Percentiles rank a stretch among this genome's conserved stretches.
These are phyloP conservation scores for Talpa occidentalis DNA, from an alignment of 2,113 vertebrate genomes.

Conservation along the genomic window DNA sequence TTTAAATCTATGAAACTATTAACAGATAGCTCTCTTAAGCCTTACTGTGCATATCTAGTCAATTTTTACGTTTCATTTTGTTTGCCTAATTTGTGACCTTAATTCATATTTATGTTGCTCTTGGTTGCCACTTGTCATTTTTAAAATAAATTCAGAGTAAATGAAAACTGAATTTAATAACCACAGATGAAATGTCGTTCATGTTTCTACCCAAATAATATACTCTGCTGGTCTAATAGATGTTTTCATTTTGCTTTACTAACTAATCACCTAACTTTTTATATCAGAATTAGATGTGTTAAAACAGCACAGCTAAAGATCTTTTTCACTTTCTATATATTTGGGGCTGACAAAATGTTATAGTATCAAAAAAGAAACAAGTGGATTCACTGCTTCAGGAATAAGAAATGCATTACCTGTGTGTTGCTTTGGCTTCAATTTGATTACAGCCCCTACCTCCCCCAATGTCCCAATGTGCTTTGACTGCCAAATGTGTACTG, in stretches of 20 bases:
- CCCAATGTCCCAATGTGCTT: background rate
- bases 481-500: background rate
- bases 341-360: constrained; percentile 27
- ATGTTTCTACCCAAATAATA: constrained; percentile 4
- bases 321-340: constrained; percentile 30
- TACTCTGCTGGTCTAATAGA: background rate
- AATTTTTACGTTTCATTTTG: constrained; percentile 12
- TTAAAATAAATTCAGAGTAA: constrained; percentile 52
- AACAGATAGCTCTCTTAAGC: background rate
- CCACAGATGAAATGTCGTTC: constrained; percentile 8
- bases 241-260: constrained; percentile 47
- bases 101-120: background rate
- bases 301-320: constrained; percentile 32
- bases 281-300: constrained; percentile 43
- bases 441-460: background rate
- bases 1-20: background rate
- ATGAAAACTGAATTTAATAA: constrained; percentile 39
- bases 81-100: constrained; percentile 18
- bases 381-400: background rate
- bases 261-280: constrained; percentile 6
- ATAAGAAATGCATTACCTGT: background rate
- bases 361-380: background rate
- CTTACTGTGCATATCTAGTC: background rate
- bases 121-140: constrained; percentile 38
- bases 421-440: background rate